These are phyloP conservation scores for Pangasianodon hypophthalmus DNA, from an alignment of 2,113 vertebrate genomes.

Conservation along the genomic window DNA sequence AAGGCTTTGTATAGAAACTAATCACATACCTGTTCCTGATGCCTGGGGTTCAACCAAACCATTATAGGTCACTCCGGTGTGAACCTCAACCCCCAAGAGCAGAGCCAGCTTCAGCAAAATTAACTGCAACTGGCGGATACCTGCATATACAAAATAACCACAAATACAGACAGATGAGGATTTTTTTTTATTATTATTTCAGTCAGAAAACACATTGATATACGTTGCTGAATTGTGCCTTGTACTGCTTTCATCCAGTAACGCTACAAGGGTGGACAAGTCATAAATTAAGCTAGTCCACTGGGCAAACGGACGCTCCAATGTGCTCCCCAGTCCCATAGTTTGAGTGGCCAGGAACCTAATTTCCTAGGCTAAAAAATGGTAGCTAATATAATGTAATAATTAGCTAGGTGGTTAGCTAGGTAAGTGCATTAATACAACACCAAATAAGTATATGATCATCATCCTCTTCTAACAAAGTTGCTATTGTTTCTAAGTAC, in stretches of 20 bases:
- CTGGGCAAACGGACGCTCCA: too few species aligned
- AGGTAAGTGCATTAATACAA: not conserved
- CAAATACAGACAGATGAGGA: not conserved
- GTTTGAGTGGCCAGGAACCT: not conserved
- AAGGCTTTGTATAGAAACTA: not conserved
- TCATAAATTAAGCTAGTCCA: too few species aligned
- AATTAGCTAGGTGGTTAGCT: not conserved
- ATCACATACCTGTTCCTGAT: slow-evolving; percentile 64
- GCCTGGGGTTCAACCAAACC: slow-evolving; percentile 75
- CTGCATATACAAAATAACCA: slow-evolving; percentile 62
- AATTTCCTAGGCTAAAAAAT: too few species aligned
- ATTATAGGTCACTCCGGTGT: slow-evolving; percentile 80
- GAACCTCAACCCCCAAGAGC: slow-evolving; percentile 88
- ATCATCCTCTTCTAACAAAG: not conserved
- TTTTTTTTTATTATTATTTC: not conserved
- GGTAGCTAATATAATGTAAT: too few species aligned
- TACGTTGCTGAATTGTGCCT: not conserved
- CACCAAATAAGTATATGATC: not conserved
- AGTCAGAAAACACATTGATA: not conserved
- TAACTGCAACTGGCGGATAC: slow-evolving; percentile 93
- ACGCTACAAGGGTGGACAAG: too few species aligned
- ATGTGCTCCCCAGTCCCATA: not conserved
- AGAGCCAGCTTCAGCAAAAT: slow-evolving; percentile 88
- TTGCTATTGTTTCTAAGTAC: not conserved
- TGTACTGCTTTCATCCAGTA: too few species aligned